Percentiles rank a stretch among this genome's conserved stretches.
Evolutionary conservation across 2,888 invertebrate species (phyloP).

Genomic region (Oscheius sp.): DNA sequence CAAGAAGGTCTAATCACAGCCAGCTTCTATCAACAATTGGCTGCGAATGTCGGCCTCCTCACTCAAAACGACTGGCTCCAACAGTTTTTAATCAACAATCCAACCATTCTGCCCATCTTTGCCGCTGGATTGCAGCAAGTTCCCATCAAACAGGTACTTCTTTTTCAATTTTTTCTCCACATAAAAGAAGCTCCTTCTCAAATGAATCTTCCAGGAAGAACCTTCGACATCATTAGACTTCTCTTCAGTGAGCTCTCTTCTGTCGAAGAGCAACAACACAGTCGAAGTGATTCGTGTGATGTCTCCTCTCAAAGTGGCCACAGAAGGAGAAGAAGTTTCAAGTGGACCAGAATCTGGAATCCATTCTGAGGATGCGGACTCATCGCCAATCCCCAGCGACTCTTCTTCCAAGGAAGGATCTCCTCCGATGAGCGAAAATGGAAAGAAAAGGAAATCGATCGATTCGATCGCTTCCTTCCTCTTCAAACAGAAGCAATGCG

Average conservation of each 20-base stretch:
- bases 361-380: constrained; percentile 33
- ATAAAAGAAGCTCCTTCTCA: not conserved
- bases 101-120: constrained; percentile 27
- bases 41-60: not conserved
- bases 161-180: too few species aligned
- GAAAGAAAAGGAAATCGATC: constrained; percentile 37
- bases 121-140: not conserved
- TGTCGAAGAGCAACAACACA: not conserved
- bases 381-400: constrained; percentile 31
- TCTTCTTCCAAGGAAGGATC: constrained; percentile 32
- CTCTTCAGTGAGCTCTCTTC: constrained; percentile 13
- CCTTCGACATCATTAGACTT: constrained; percentile 26
- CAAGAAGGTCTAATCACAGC: not conserved
- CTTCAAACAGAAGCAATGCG: constrained; percentile 30
- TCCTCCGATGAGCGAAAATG: constrained; percentile 12
- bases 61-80: constrained; percentile 11
- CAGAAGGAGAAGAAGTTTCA: constrained; percentile 33
- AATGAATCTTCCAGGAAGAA: constrained; percentile 16
- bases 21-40: not conserved
- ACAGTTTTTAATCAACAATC: constrained; percentile 35
- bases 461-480: constrained; percentile 37
- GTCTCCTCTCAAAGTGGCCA: constrained; percentile 33
- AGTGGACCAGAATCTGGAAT: constrained; percentile 49
- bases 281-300: constrained; percentile 2
- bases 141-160: constrained; percentile 22